Conservation (phyloP, 2,888 invertebrate species). For the Epinotia nisella region DNA sequence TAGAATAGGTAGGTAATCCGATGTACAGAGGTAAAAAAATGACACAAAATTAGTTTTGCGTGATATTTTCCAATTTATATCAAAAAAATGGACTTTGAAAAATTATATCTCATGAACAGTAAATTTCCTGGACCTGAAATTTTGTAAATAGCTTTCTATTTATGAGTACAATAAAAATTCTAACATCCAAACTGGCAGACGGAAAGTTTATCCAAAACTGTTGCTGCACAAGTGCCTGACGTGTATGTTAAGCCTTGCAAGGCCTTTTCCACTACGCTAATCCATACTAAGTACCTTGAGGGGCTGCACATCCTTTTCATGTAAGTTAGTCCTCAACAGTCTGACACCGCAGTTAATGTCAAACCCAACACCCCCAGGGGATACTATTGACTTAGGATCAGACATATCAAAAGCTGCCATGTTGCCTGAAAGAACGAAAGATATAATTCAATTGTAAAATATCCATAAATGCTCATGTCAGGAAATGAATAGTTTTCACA, state of each 20-base stretch:
- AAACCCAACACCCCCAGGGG: slow-evolving; percentile 99
- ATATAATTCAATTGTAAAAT: slow-evolving; percentile 14
- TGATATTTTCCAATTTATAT: too few species aligned
- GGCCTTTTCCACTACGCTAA: neutral
- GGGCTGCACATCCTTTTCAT: slow-evolving; percentile 96
- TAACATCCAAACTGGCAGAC: too few species aligned
- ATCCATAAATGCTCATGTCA: neutral
- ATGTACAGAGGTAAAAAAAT: too few species aligned
- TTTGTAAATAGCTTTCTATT: too few species aligned
- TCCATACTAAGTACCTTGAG: slow-evolving; percentile 87
- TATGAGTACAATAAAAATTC: too few species aligned
- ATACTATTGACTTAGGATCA: slow-evolving; percentile 96
- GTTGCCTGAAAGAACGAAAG: slow-evolving; percentile 87
- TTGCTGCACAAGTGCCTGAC: too few species aligned
- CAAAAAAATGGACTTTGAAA: too few species aligned
- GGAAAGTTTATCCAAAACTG: too few species aligned
- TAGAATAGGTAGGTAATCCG: too few species aligned
- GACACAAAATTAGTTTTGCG: too few species aligned
- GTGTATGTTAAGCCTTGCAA: neutral
- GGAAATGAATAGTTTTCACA: neutral
- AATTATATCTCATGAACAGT: too few species aligned
- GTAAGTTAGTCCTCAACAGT: slow-evolving; percentile 96
- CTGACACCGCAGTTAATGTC: slow-evolving; percentile 99
- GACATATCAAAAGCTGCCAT: slow-evolving; percentile 99
- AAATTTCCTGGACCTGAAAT: too few species aligned